Evolutionary conservation across 2,888 invertebrate species (phyloP).

Genomic region (Luperina testacea): DNA sequence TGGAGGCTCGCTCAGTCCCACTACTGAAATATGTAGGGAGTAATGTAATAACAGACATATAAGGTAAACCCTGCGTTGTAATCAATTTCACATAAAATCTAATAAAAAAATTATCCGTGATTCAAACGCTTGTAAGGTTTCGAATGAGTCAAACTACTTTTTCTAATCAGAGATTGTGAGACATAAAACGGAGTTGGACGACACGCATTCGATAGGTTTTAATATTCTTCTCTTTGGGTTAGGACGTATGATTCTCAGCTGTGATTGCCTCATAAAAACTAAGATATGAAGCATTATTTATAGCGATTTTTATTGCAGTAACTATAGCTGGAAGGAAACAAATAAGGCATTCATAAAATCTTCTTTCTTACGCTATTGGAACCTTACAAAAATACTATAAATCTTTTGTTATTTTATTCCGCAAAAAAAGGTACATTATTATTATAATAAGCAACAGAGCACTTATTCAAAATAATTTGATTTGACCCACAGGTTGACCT

Average conservation of each 20-base stretch:
- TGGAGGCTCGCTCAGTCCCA: slow-evolving; percentile 68
- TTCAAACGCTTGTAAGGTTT: slow-evolving; percentile 32
- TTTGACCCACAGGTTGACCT: slow-evolving; percentile 26
- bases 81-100: slow-evolving; percentile 59
- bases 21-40: slow-evolving; percentile 67
- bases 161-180: slow-evolving; percentile 32
- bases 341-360: neutral
- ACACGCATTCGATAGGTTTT: slow-evolving; percentile 28
- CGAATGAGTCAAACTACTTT: slow-evolving; percentile 38
- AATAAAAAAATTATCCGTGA: slow-evolving; percentile 38
- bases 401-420: neutral
- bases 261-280: slow-evolving; percentile 32
- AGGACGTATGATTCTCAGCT: slow-evolving; percentile 8
- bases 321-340: slow-evolving; percentile 17
- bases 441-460: neutral
- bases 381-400: neutral
- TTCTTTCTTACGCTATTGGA: neutral
- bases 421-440: neutral
- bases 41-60: slow-evolving; percentile 55
- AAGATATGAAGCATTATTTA: slow-evolving; percentile 15
- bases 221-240: slow-evolving; percentile 9
- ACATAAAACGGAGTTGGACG: slow-evolving; percentile 26
- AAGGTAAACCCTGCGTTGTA: slow-evolving; percentile 48
- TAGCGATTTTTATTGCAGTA: slow-evolving; percentile 6
- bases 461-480: slow-evolving; percentile 16